phyloP scores from a whole-genome alignment of 2,888 invertebrate species.

The Labia minor region DNA sequence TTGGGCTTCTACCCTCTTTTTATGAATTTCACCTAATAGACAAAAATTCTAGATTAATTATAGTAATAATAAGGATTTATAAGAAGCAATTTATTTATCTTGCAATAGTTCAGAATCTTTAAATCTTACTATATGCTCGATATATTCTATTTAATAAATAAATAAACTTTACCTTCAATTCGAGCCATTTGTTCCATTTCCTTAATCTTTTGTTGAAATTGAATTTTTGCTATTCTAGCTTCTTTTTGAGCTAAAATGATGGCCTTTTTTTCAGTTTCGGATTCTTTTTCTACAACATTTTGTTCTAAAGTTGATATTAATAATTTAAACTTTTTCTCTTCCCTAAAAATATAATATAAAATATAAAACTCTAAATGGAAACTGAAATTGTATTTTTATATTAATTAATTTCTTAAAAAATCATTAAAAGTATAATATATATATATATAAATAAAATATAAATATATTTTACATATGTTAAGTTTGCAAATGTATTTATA shows the following conservation, averaged over 20 bases:
- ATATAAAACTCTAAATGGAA: background rate
- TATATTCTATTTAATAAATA: constrained; percentile 14
- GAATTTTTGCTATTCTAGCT: constrained; percentile 75
- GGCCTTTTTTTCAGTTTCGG: constrained; percentile 79
- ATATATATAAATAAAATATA: too few relatives aligned
- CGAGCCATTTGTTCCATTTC: constrained; percentile 76
- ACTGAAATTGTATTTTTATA: background rate
- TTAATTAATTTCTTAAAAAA: background rate
- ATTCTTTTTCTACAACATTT: constrained; percentile 84
- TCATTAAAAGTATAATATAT: background rate
- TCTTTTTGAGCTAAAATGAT: constrained; percentile 81
- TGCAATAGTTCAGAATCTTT: background rate
- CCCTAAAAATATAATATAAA: constrained; percentile 43
- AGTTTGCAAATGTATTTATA: too few relatives aligned
- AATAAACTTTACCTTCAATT: constrained; percentile 50
- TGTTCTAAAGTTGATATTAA: constrained; percentile 76
- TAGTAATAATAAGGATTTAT: constrained; percentile 17
- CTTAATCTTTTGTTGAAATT: constrained; percentile 77
- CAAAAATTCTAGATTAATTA: too few relatives aligned
- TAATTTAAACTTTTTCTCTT: constrained; percentile 79
- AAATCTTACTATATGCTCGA: background rate
- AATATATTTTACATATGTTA: too few relatives aligned
- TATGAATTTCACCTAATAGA: constrained; percentile 61
- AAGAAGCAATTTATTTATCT: background rate
- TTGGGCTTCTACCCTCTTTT: constrained; percentile 72